A percentile compares a stretch with the other conserved stretches of the same genome.
Conservation (phyloP, 2,888 invertebrate species). For the Sphaeridia pumilis region DNA sequence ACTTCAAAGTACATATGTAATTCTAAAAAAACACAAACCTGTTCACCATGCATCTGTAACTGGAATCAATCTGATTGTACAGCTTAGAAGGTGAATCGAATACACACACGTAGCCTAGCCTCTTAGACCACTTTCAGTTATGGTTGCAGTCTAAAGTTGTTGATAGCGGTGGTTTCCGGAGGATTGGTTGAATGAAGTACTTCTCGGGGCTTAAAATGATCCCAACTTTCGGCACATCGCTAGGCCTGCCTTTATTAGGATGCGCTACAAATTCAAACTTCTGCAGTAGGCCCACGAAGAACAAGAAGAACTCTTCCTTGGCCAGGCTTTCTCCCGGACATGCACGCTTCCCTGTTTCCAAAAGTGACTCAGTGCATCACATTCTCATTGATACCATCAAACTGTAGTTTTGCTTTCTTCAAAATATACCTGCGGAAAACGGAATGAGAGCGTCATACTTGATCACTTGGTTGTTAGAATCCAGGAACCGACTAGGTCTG, state of each 20-base stretch:
- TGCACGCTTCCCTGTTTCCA: slow-evolving; percentile 23
- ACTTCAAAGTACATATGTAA: too few relatives aligned
- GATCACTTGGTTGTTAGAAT: slow-evolving; percentile 11
- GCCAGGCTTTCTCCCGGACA: slow-evolving; percentile 34
- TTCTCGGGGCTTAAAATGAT: slow-evolving; percentile 29
- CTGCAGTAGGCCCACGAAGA: slow-evolving; percentile 31
- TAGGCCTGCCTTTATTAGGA: slow-evolving; percentile 15
- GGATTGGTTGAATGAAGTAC: slow-evolving; percentile 14
- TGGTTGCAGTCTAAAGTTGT: too few relatives aligned
- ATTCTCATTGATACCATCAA: background rate
- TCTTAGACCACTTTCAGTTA: too few relatives aligned
- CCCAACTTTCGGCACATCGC: slow-evolving; percentile 28
- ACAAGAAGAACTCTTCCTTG: slow-evolving; percentile 31
- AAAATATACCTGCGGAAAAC: slow-evolving; percentile 35
- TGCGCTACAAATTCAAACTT: slow-evolving; percentile 24
- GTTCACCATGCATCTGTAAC: too few relatives aligned
- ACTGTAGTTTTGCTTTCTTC: background rate
- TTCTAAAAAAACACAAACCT: too few relatives aligned
- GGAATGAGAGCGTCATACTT: slow-evolving; percentile 32
- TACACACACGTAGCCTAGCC: too few relatives aligned
- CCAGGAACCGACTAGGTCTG: slow-evolving; percentile 29
- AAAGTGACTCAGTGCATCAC: background rate
- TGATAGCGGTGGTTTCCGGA: too few relatives aligned
- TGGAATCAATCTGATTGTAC: too few relatives aligned
- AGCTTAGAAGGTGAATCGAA: too few relatives aligned